Evolutionary conservation across 2,888 invertebrate species (phyloP).

Genomic region (Cremastinae sp.): DNA sequence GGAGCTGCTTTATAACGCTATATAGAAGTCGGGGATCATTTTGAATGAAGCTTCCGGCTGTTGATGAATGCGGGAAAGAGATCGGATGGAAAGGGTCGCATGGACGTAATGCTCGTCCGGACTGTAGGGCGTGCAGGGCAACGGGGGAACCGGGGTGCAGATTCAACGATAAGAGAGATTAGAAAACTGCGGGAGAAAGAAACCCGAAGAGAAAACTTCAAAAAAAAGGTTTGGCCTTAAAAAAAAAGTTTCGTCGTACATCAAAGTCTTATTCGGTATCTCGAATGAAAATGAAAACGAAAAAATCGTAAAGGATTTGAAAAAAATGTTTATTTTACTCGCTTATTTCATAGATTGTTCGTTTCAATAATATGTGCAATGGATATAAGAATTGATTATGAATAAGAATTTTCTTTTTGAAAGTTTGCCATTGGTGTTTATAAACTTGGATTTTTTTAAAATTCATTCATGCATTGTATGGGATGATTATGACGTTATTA

Average conservation of each 20-base stretch:
- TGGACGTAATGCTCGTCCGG: conserved; percentile 2
- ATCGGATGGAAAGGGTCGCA: neutral
- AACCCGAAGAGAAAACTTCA: neutral
- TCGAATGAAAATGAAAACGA: too few relatives aligned
- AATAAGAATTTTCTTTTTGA: too few relatives aligned
- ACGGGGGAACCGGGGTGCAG: conserved; percentile 8
- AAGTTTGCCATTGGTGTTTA: too few relatives aligned
- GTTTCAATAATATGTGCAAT: too few relatives aligned
- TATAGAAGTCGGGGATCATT: conserved; percentile 44
- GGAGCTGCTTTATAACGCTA: conserved; percentile 26
- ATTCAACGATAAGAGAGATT: conserved; percentile 50
- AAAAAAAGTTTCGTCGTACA: neutral
- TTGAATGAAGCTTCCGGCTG: conserved; percentile 47
- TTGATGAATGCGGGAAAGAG: conserved; percentile 40
- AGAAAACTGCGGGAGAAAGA: conserved; percentile 13
- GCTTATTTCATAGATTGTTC: too few relatives aligned
- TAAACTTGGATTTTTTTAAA: too few relatives aligned
- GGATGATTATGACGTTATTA: too few relatives aligned
- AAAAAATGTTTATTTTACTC: too few relatives aligned
- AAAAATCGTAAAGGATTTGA: too few relatives aligned
- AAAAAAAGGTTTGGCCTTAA: conserved; percentile 9
- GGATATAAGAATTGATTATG: too few relatives aligned
- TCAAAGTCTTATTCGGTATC: neutral
- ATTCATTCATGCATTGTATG: too few relatives aligned
- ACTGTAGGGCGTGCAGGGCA: conserved; percentile 2